Percentiles rank a stretch among this genome's conserved stretches.
Conservation (phyloP, 2,113 vertebrate genomes). For the Tychaedon coryphoeus region DNA sequence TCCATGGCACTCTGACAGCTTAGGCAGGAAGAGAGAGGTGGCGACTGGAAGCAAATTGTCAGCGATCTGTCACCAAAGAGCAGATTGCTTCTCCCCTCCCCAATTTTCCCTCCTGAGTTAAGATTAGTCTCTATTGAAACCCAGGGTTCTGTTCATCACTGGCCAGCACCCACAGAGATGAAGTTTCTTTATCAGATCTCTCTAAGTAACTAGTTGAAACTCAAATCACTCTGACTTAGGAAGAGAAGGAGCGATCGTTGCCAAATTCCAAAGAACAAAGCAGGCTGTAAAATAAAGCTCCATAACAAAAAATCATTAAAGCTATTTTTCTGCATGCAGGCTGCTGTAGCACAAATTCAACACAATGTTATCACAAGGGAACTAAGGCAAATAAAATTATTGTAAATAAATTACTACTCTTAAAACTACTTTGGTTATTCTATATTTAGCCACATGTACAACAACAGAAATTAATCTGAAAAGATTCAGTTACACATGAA, state of each 20-base stretch:
- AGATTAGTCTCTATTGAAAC: slow-evolving; percentile 45
- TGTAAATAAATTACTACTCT: slow-evolving; percentile 12
- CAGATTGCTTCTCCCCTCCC: slow-evolving; percentile 42
- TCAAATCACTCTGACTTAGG: slow-evolving; percentile 27
- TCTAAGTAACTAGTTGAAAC: slow-evolving; percentile 22
- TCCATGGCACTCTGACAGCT: slow-evolving; percentile 45
- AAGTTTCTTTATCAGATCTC: slow-evolving; percentile 58
- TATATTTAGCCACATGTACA: not conserved
- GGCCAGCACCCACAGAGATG: slow-evolving; percentile 23
- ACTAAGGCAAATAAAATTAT: slow-evolving; percentile 46
- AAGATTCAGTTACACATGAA: slow-evolving; percentile 22
- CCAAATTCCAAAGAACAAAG: slow-evolving; percentile 36
- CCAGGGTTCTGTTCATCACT: slow-evolving; percentile 4
- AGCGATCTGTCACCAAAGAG: slow-evolving; percentile 9
- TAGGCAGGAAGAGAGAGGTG: slow-evolving; percentile 55
- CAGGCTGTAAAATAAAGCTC: not conserved
- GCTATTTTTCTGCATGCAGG: slow-evolving; percentile 23
- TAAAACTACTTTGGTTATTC: not conserved
- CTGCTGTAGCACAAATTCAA: slow-evolving; percentile 39
- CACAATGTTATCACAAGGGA: slow-evolving; percentile 15
- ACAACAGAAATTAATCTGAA: slow-evolving; percentile 16
- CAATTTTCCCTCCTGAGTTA: slow-evolving; percentile 25
- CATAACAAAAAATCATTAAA: slow-evolving; percentile 50
- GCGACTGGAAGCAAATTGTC: slow-evolving; percentile 58
- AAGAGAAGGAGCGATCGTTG: not conserved